These are phyloP conservation scores for Solenodon paradoxus DNA, from an alignment of 2,113 vertebrate genomes.

Conservation along the genomic window DNA sequence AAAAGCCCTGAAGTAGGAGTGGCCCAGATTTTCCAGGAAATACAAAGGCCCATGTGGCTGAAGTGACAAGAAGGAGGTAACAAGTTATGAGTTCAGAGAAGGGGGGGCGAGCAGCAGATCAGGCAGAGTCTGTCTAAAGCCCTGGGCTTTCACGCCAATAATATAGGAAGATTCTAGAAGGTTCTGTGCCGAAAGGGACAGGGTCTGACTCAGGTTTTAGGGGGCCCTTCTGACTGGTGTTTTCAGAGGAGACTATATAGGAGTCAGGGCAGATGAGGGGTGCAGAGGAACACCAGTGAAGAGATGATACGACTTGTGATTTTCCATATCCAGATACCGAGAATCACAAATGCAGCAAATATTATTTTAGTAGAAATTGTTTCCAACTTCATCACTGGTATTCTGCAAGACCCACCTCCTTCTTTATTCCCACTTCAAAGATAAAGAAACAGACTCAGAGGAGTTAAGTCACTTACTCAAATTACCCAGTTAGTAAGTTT, in stretches of 20 bases:
- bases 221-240: not conserved
- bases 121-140: not conserved
- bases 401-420: not conserved
- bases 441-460: not conserved
- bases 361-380: not conserved
- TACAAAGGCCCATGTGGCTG: not conserved
- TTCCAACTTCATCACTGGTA: not conserved
- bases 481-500: not conserved
- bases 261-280: not conserved
- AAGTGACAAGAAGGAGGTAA: not conserved
- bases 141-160: not conserved
- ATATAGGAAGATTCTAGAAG: not conserved
- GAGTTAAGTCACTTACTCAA: not conserved
- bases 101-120: not conserved
- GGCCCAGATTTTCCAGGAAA: not conserved
- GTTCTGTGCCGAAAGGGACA: not conserved
- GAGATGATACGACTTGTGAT: not conserved
- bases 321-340: not conserved
- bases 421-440: not conserved
- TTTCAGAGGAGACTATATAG: not conserved
- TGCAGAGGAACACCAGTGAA: not conserved
- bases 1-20: not conserved
- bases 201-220: not conserved
- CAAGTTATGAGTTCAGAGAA: not conserved
- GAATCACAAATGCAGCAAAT: not conserved